These are phyloP conservation scores for Antrozous pallidus DNA, from an alignment of 2,797 vertebrate genomes.

Conservation along the genomic window DNA sequence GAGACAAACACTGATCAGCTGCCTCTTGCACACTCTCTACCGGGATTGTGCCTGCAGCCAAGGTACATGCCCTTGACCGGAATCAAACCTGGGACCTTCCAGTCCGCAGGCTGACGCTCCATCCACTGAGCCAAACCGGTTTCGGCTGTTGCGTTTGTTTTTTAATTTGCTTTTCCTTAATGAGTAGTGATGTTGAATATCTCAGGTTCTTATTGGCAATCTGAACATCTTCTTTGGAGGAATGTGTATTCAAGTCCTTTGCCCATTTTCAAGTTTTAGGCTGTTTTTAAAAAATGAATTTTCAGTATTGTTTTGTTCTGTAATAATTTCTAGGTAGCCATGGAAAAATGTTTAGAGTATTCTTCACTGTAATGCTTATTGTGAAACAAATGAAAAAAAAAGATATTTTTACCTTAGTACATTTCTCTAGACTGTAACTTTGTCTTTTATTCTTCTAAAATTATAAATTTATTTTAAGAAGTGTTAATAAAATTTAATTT, in stretches of 20 bases:
- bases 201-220: neutral
- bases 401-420: neutral
- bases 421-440: neutral
- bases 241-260: neutral
- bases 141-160: neutral
- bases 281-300: neutral
- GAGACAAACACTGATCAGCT: too few relatives aligned
- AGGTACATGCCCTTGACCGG: too few relatives aligned
- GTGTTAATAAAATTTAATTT: neutral
- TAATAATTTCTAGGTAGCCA: neutral
- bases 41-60: too few relatives aligned
- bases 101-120: too few relatives aligned
- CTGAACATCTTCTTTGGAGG: neutral
- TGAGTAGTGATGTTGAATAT: neutral
- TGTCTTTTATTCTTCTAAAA: neutral
- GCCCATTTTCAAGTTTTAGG: neutral
- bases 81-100: too few relatives aligned
- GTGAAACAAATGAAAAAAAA: conserved; percentile 27
- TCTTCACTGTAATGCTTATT: conserved; percentile 5
- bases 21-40: too few relatives aligned
- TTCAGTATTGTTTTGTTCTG: neutral
- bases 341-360: neutral
- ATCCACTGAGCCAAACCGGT: too few relatives aligned
- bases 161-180: neutral
- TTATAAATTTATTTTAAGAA: neutral